Conservation (phyloP, 2,888 invertebrate species). For the Eupsilia transversa region DNA sequence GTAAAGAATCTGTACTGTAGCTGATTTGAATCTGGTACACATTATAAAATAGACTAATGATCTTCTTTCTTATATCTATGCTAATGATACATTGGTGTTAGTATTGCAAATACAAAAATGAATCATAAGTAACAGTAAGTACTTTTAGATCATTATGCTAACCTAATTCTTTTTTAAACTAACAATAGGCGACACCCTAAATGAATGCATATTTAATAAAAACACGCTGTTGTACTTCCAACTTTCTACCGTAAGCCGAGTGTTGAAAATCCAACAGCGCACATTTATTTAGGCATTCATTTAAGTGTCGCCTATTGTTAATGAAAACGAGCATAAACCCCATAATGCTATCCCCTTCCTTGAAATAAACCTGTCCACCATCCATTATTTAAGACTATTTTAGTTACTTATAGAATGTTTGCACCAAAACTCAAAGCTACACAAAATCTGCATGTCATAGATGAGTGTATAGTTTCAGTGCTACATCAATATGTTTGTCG, state of each 20-base stretch:
- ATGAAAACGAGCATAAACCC: too few species aligned
- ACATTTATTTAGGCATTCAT: neutral
- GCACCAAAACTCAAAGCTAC: slow-evolving; percentile 30
- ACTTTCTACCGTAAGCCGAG: neutral
- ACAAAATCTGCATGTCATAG: slow-evolving; percentile 36
- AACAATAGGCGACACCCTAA: neutral
- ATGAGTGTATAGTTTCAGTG: slow-evolving; percentile 61
- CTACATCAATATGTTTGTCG: slow-evolving; percentile 72
- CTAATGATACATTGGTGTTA: too few species aligned
- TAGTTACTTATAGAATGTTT: neutral
- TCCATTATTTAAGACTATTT: neutral
- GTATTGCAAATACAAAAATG: too few species aligned
- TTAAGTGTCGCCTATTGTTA: neutral
- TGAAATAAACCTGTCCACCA: neutral
- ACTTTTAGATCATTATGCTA: neutral
- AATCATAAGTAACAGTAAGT: neutral
- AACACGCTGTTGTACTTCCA: neutral
- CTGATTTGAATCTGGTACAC: neutral
- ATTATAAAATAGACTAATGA: neutral
- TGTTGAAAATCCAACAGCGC: neutral
- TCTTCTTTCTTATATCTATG: too few species aligned
- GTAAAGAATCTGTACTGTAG: neutral
- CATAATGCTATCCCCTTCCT: neutral
- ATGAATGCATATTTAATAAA: neutral
- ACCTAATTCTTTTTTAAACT: neutral